A percentile compares a stretch with the other conserved stretches of the same genome.
These are phyloP conservation scores for Stenurella melanura DNA, from an alignment of 2,888 invertebrate genomes.

Conservation along the genomic window DNA sequence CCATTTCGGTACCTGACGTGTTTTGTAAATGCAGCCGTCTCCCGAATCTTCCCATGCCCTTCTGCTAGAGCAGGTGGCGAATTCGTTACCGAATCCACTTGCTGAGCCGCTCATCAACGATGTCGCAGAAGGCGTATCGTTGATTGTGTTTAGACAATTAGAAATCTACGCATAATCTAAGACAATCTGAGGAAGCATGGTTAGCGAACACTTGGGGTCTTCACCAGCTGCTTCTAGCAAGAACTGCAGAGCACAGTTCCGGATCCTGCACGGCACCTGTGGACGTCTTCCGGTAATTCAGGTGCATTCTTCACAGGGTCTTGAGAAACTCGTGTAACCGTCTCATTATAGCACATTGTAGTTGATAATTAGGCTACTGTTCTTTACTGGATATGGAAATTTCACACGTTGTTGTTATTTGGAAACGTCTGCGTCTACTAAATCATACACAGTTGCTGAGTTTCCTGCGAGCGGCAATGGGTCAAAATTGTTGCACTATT, in stretches of 20 bases:
- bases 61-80: conserved; percentile 43
- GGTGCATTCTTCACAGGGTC: conserved; percentile 58
- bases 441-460: background rate
- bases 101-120: conserved; percentile 8
- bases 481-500: background rate
- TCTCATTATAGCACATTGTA: conserved; percentile 9
- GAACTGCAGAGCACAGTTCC: conserved; percentile 70
- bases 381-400: conserved; percentile 18
- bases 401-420: background rate
- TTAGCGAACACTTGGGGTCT: conserved; percentile 62
- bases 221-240: conserved; percentile 63
- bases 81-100: conserved; percentile 42
- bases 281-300: conserved; percentile 65
- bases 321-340: conserved; percentile 50
- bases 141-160: conserved; percentile 46
- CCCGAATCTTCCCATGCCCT: conserved; percentile 25
- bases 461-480: background rate
- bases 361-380: background rate
- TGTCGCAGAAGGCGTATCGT: conserved; percentile 35
- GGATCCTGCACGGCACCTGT: conserved; percentile 69
- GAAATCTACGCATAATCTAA: conserved; percentile 65
- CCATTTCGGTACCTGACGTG: background rate
- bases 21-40: background rate
- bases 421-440: background rate
- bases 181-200: conserved; percentile 71